Evolutionary conservation across 2,113 vertebrate genomes (phyloP), one percentile per base, ranked within the genome.

Genomic region (Syngnathus typhle): DNA sequence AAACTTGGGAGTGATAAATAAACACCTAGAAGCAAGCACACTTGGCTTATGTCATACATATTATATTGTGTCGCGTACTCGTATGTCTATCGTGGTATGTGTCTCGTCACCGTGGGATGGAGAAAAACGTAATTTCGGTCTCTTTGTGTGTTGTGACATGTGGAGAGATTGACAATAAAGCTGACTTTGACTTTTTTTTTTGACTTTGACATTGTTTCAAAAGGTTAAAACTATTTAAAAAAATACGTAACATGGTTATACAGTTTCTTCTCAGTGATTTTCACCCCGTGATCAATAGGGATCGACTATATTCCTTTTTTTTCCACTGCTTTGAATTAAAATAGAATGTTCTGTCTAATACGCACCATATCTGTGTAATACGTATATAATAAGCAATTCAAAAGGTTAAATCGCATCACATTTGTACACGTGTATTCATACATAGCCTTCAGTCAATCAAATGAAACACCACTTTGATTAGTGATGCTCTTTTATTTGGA

Each of bases 401-500:
- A 60, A 39, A 41, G 38, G 16, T 41, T 11, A 27, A 23, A 32
- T 58, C 4, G 6, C 23, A 36, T 56, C 15, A 58, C 16, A 7
- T 56, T 32, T 60, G 2, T 37, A 5, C 21, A 32, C 27, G 27
- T 32, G 12, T 27, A 4, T 44, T 23, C 1, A 7, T 60, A 16
- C 10, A 9, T 38, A 37, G 36, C 8, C 39, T 41, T 44, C 60
- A 16, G 47, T 15, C 36, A 39, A 38, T 75, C 60, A 71, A 72
- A 74, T 75, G 64, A n/a, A 71, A 51, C 65, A 72, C 32, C 27
- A 37, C 51, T 67, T 65, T 66, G 52, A 38, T 79, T 79, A 68
- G 84, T 73, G 65, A 74, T 56, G 46, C 43, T 39, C 36, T 49
- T 72, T 70, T 71, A 61, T 72, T 73, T 80, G 75, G 65, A 54